phyloP scores from a whole-genome alignment of 2,797 vertebrate species.

The Botia kubotai region DNA sequence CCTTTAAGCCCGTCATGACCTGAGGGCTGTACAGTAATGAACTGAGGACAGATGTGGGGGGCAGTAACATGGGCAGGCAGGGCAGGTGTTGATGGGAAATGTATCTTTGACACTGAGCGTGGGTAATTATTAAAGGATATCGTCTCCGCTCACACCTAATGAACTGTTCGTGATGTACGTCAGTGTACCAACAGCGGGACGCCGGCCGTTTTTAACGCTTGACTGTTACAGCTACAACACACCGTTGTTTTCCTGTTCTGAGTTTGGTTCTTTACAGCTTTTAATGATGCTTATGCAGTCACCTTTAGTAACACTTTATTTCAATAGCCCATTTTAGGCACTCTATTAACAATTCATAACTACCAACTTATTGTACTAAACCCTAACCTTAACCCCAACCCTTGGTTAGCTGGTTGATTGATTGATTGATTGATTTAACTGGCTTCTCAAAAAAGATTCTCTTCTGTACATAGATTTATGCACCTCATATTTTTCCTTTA shows the following conservation, averaged over 20 bases:
- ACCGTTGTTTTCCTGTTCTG: background rate
- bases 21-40: slow-evolving; percentile 57
- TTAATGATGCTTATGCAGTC: too few relatives aligned
- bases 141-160: slow-evolving; percentile 21
- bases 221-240: slow-evolving; percentile 2
- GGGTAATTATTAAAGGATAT: slow-evolving; percentile 42
- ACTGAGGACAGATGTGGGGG: slow-evolving; percentile 40
- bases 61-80: slow-evolving; percentile 6
- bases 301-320: too few relatives aligned
- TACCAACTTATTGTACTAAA: too few relatives aligned
- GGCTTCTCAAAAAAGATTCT: too few relatives aligned
- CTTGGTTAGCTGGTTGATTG: too few relatives aligned
- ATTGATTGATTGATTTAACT: too few relatives aligned
- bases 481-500: too few relatives aligned
- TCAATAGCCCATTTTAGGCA: too few relatives aligned
- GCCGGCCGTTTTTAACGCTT: slow-evolving; percentile 17
- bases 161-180: slow-evolving; percentile 30
- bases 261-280: too few relatives aligned
- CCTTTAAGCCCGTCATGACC: slow-evolving; percentile 58
- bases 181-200: background rate
- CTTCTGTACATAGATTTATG: too few relatives aligned
- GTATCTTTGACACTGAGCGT: slow-evolving; percentile 10
- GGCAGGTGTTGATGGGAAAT: slow-evolving; percentile 10
- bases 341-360: too few relatives aligned
- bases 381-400: too few relatives aligned